Evolutionary conservation across 2,888 invertebrate species (phyloP).

Genomic region (Lumbricus terrestris): DNA sequence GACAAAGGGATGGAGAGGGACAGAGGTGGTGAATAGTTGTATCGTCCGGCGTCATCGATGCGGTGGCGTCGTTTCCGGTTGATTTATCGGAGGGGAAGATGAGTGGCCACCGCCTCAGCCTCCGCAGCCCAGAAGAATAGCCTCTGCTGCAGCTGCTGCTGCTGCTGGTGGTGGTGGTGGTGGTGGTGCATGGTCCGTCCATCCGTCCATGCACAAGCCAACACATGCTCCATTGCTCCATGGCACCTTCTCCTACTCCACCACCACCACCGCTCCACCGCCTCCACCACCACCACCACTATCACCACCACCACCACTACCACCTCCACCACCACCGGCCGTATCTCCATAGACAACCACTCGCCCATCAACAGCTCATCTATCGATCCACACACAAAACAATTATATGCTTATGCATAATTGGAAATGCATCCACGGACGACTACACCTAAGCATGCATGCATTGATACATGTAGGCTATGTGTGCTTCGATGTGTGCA

Average conservation of each 20-base stretch:
- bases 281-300: too few relatives aligned
- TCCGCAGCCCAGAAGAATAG: too few relatives aligned
- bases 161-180: too few relatives aligned
- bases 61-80: neutral
- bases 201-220: neutral
- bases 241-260: too few relatives aligned
- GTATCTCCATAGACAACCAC: neutral
- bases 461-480: neutral
- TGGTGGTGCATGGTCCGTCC: too few relatives aligned
- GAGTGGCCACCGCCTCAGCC: neutral
- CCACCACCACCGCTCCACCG: too few relatives aligned
- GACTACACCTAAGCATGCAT: neutral
- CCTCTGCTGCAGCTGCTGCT: neutral
- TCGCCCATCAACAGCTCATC: neutral
- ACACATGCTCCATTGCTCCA: neutral
- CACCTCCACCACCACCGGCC: too few relatives aligned
- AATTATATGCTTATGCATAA: neutral
- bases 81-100: neutral
- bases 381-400: neutral
- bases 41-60: neutral
- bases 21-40: neutral
- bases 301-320: too few relatives aligned
- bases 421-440: neutral
- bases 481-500: neutral
- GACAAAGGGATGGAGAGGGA: neutral